Percentiles rank a stretch among this genome's conserved stretches.
Evolutionary conservation across 2,888 invertebrate species (phyloP).

Genomic region (Argyra leucocephala): DNA sequence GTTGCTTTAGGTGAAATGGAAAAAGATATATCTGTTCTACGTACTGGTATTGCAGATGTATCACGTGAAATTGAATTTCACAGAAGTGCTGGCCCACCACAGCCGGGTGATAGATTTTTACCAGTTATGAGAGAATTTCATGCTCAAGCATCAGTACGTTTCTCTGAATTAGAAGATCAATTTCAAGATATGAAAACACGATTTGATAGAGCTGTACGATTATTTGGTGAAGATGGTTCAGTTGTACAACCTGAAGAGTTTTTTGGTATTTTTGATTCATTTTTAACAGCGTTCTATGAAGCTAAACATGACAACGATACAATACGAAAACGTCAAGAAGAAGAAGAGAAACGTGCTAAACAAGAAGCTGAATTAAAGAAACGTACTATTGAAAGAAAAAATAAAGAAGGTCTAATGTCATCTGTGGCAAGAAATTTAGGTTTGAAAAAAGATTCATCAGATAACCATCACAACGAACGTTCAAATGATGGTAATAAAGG

Average conservation of each 20-base stretch:
- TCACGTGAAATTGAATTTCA: conserved; percentile 86
- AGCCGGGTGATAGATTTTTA: conserved; percentile 72
- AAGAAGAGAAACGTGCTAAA: conserved; percentile 77
- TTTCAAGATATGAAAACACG: conserved; percentile 93
- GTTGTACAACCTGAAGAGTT: conserved; percentile 84
- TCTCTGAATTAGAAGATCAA: conserved; percentile 85
- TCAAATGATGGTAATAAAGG: conserved; percentile 70
- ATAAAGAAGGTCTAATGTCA: conserved; percentile 64
- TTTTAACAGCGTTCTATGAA: conserved; percentile 71
- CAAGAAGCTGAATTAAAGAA: conserved; percentile 82
- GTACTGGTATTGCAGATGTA: conserved; percentile 76
- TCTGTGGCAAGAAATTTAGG: conserved; percentile 64
- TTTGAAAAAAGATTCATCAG: conserved; percentile 44
- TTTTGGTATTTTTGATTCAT: conserved; percentile 85
- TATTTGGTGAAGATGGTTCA: conserved; percentile 82
- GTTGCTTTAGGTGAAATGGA: conserved; percentile 88
- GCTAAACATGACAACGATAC: conserved; percentile 83
- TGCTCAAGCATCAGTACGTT: conserved; percentile 80
- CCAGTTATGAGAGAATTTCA: conserved; percentile 93
- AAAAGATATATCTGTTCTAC: conserved; percentile 74
- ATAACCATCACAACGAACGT: conserved; percentile 48
- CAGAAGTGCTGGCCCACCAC: conserved; percentile 57
- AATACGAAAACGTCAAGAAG: conserved; percentile 69
- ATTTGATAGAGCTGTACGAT: conserved; percentile 75
- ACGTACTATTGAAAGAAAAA: conserved; percentile 77